phyloP scores from a whole-genome alignment of 2,113 vertebrate genomes.

The Tychaedon coryphoeus region DNA sequence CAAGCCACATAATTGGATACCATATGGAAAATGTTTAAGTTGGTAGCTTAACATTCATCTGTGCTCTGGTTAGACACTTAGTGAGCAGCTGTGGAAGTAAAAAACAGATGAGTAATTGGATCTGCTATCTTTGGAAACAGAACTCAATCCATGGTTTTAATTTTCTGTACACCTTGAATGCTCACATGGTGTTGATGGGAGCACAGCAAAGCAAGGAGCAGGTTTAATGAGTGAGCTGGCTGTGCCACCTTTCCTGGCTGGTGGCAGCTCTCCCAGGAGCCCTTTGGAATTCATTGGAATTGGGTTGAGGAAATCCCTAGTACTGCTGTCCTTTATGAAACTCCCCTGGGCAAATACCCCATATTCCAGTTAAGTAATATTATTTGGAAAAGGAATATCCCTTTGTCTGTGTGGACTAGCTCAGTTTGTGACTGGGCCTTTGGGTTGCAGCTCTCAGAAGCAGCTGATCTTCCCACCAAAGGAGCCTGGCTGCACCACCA shows the following conservation, averaged over 20 bases:
- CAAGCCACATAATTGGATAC: neutral
- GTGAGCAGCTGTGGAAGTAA: slow-evolving; percentile 35
- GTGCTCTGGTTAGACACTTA: neutral
- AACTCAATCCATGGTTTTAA: neutral
- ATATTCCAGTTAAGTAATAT: neutral
- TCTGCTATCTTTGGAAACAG: slow-evolving; percentile 14
- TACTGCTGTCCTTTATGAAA: neutral
- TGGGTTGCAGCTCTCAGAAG: accelerated
- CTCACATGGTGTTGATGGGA: neutral
- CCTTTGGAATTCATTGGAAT: neutral
- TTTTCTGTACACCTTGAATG: neutral
- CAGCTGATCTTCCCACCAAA: neutral
- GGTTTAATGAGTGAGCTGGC: neutral
- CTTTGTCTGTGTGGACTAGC: neutral
- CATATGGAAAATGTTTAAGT: neutral
- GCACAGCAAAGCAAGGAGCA: neutral
- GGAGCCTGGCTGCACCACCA: neutral
- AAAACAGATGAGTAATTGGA: neutral
- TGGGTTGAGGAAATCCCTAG: neutral
- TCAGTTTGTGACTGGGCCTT: neutral
- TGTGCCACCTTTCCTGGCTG: neutral
- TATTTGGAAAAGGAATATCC: neutral
- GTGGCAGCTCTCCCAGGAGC: neutral
- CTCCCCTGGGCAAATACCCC: neutral
- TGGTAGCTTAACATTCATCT: neutral